Conservation (phyloP, 1,140 invertebrate genomes). For the Pseudobourletiella spinata region DNA sequence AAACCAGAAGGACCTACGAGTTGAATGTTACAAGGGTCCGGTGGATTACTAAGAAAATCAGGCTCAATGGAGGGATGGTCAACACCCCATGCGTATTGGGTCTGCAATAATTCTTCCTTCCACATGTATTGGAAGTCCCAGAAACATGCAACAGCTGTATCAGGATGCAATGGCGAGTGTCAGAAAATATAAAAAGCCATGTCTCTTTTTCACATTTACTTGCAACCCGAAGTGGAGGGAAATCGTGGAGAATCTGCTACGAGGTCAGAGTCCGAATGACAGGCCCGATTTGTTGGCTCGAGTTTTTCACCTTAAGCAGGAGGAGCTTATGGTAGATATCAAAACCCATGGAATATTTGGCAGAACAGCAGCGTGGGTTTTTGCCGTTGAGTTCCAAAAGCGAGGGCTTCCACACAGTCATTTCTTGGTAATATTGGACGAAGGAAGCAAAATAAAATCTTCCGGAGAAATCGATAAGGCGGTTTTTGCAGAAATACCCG, state of each 20-base stretch:
- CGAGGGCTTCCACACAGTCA: conserved; percentile 17
- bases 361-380: conserved; percentile 38
- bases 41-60: conserved; percentile 22
- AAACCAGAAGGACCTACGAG: conserved; percentile 34
- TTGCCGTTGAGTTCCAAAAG: conserved; percentile 35
- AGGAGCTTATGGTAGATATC: conserved; percentile 43
- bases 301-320: conserved; percentile 47
- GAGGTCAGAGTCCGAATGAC: conserved; percentile 33
- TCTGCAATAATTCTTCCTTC: conserved; percentile 25
- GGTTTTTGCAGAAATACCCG: conserved; percentile 34
- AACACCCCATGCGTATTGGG: conserved; percentile 5
- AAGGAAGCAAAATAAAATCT: conserved; percentile 27
- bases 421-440: conserved; percentile 31
- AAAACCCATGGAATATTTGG: conserved; percentile 40
- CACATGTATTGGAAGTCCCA: conserved; percentile 34
- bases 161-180: conserved; percentile 45
- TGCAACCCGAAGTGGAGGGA: conserved; percentile 43
- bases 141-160: conserved; percentile 38
- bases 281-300: conserved; percentile 41
- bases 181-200: conserved; percentile 43
- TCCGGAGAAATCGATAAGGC: conserved; percentile 31
- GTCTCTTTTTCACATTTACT: conserved; percentile 45
- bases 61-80: background rate
- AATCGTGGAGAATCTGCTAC: conserved; percentile 38
- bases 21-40: conserved; percentile 34